These are phyloP conservation scores for Schrankia costaestrigalis DNA, from an alignment of 2,888 invertebrate genomes.

Conservation along the genomic window DNA sequence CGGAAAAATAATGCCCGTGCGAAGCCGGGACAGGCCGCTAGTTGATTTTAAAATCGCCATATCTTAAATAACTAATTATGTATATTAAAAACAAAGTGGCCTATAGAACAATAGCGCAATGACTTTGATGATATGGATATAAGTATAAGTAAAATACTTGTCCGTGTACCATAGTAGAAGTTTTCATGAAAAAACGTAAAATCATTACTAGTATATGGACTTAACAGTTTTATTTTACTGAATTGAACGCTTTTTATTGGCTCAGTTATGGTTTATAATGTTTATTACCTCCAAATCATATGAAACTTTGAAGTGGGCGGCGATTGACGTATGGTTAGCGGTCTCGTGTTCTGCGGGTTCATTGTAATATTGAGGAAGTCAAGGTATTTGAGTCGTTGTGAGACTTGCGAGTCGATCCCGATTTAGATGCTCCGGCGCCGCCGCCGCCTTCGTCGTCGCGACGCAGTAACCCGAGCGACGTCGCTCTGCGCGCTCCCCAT, in stretches of 20 bases:
- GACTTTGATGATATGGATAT: no score
- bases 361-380: slow-evolving; percentile 81
- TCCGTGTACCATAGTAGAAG: no score
- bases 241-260: background rate
- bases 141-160: no score
- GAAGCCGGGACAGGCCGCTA: no score
- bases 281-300: slow-evolving; percentile 7
- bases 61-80: no score
- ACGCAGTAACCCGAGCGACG: slow-evolving; percentile 77
- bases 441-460: slow-evolving; percentile 69
- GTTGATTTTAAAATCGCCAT: no score
- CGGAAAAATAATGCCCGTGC: no score
- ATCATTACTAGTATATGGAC: no score
- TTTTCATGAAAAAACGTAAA: no score
- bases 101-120: no score
- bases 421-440: slow-evolving; percentile 79
- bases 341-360: slow-evolving; percentile 73
- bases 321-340: slow-evolving; percentile 74
- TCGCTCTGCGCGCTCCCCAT: slow-evolving; percentile 70
- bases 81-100: no score
- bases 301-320: slow-evolving; percentile 63
- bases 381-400: slow-evolving; percentile 80
- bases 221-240: no score
- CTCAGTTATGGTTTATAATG: background rate
- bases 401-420: slow-evolving; percentile 78